phyloP scores from a whole-genome alignment of 2,797 vertebrate genomes.

The Sciurus vulgaris region DNA sequence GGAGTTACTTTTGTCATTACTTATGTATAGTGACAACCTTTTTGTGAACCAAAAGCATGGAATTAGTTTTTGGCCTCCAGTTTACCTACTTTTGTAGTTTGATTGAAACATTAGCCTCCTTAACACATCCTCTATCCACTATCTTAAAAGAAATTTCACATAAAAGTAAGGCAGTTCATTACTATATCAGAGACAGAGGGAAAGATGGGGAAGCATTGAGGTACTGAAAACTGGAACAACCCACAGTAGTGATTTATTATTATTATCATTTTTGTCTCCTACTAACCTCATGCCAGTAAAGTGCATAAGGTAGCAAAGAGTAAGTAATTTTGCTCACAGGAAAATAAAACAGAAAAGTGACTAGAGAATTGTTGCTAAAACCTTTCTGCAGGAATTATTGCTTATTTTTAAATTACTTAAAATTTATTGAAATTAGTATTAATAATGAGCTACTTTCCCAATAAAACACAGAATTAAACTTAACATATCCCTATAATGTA shows the following conservation, averaged over 20 bases:
- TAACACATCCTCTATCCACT: slow-evolving; percentile 29
- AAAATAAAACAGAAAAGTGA: slow-evolving; percentile 11
- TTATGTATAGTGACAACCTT: neutral
- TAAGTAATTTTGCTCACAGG: neutral
- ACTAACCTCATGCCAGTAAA: neutral
- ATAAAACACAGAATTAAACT: slow-evolving; percentile 69
- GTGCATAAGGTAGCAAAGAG: neutral
- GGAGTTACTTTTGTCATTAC: neutral
- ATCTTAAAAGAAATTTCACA: neutral
- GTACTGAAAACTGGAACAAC: neutral
- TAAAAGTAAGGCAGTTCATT: neutral
- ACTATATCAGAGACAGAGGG: neutral
- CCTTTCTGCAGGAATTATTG: neutral
- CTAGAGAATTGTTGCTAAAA: neutral
- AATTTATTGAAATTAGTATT: slow-evolving; percentile 50
- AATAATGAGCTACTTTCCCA: slow-evolving; percentile 53
- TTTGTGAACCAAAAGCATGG: slow-evolving; percentile 14
- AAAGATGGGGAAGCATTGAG: neutral
- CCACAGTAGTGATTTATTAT: neutral
- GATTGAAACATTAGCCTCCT: neutral
- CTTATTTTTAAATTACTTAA: slow-evolving; percentile 62
- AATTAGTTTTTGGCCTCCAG: neutral
- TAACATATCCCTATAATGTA: slow-evolving; percentile 43
- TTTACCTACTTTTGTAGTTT: slow-evolving; percentile 9
- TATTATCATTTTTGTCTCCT: neutral